Evolutionary conservation across 2,113 vertebrate genomes (phyloP), one percentile per base, ranked within the genome.

Genomic region (Panurus biarmicus): DNA sequence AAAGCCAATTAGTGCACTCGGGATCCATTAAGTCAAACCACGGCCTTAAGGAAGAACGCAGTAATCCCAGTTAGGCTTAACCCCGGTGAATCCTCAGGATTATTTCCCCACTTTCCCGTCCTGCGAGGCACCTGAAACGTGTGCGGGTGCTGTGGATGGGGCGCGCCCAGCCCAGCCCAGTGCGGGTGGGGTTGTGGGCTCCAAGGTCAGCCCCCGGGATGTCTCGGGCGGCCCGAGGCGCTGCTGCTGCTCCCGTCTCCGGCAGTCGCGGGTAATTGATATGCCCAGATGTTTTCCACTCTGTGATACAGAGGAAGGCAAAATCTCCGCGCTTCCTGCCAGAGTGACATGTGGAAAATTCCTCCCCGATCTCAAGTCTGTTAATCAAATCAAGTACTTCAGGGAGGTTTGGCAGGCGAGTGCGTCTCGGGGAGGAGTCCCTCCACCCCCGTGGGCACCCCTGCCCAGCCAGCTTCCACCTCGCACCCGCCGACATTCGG

Each of bases 401-500:
- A 14, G 81, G 74, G 62, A n/a, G 85, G 16, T 20, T 13, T 53
- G 78, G 87, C 14, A 8, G 44, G 42, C 1, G 0, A 38, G 19
- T 0, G 0, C 8, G 47, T 9, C 57, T 14, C 3, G 5, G 40
- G 73, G 56, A 53, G 45, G 54, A 11, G 48, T 18, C 66, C 48
- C n/a, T 6, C 1, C 33, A 6, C 22, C 58, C 61, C 81, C 57
- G 0, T 1, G 1, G 2, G 42, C 2, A 0, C 0, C 0, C 35
- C 12, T 4, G 74, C 50, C 33, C 31, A 1, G 3, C 21, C 66
- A 4, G 24, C 24, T 5, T 20, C 38, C 47, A 7, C 19, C 51
- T 42, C 42, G 62, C 62, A 16, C 11, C 57, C 0, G 0, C 22
- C 0, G 1, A 0, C 1, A 5, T 3, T 7, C 0, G 0, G 57